A percentile compares a stretch with the other conserved stretches of the same genome.
Conservation (phyloP, 2,888 invertebrate genomes). For the Allolobophora icterica region DNA sequence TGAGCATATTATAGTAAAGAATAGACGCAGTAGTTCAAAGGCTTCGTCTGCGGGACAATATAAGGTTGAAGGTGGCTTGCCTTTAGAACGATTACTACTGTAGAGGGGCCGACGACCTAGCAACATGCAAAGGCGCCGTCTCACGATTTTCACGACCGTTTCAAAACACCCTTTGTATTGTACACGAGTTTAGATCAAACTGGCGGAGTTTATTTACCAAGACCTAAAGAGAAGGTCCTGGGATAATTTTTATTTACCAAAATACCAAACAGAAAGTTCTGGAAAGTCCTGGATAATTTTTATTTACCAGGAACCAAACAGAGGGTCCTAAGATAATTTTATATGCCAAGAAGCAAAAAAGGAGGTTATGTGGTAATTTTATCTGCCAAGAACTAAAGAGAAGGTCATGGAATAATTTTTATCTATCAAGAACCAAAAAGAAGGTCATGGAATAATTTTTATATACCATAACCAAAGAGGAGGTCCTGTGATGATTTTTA, state of each 20-base stretch:
- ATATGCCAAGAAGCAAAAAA: too few species aligned
- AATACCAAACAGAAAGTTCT: too few species aligned
- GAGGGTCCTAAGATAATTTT: neutral
- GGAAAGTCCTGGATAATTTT: too few species aligned
- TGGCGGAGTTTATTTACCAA: neutral
- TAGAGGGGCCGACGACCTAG: neutral
- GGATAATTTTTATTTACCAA: neutral
- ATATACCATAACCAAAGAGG: too few species aligned
- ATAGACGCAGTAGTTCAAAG: neutral
- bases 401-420: neutral
- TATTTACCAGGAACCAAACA: too few species aligned
- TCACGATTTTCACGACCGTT: neutral
- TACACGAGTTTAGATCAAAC: slow-evolving; percentile 3
- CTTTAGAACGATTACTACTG: neutral
- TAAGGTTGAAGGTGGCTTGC: neutral
- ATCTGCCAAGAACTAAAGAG: neutral
- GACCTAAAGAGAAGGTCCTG: neutral
- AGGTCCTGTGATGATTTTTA: too few species aligned
- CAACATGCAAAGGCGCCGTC: neutral
- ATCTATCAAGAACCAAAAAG: too few species aligned
- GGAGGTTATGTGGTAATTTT: too few species aligned
- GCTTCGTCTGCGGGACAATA: neutral
- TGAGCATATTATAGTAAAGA: neutral
- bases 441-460: too few species aligned
- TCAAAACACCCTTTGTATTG: neutral